phyloP scores from a whole-genome alignment of 2,888 invertebrate genomes.

The Aspidiotus destructor region DNA sequence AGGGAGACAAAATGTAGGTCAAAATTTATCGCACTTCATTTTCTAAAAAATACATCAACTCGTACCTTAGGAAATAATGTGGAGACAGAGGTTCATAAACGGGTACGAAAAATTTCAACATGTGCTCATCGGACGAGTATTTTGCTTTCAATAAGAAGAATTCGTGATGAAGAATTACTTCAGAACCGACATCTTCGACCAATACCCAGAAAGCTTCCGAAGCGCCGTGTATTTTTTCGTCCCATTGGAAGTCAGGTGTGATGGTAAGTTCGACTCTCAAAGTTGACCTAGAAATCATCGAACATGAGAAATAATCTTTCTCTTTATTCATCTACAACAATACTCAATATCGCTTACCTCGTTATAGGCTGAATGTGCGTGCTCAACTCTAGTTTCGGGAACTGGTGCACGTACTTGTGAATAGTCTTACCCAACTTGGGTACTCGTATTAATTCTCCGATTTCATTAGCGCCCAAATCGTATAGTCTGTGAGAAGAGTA shows the following conservation, averaged over 20 bases:
- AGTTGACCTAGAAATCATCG: conserved; percentile 54
- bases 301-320: background rate
- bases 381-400: conserved; percentile 89
- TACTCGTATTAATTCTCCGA: conserved; percentile 84
- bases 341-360: conserved; percentile 39
- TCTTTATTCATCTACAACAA: background rate
- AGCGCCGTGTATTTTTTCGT: conserved; percentile 74
- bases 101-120: conserved; percentile 95
- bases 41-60: background rate
- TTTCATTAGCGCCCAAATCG: conserved; percentile 93
- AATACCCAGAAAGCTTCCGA: conserved; percentile 80
- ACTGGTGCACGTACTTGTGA: conserved; percentile 91
- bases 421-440: conserved; percentile 91
- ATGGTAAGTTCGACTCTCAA: conserved; percentile 91
- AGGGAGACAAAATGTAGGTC: conserved; percentile 21
- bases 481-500: conserved; percentile 54
- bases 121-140: conserved; percentile 88
- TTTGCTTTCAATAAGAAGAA: conserved; percentile 90
- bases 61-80: conserved; percentile 74
- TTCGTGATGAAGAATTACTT: conserved; percentile 89
- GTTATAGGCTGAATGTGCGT: conserved; percentile 98
- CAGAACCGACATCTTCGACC: conserved; percentile 78
- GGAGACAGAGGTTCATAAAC: conserved; percentile 97
- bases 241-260: conserved; percentile 99
- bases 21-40: background rate